Base-by-base conservation (phyloP, 2,888 invertebrate genomes). In the Ariolimax columbianus region DNA sequence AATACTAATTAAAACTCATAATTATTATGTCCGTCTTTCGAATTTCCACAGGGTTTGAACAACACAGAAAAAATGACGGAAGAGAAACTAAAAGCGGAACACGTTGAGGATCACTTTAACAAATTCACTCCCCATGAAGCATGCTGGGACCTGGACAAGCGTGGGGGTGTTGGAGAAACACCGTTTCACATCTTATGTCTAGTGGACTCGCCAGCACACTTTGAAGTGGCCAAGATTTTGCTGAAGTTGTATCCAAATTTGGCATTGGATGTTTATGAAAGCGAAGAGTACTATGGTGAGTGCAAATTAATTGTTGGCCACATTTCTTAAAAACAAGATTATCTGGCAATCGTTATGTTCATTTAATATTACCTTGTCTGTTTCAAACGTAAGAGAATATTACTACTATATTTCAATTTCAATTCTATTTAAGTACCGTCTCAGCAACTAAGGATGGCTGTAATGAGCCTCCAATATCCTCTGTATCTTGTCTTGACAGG, bases 121-220 rank as follows among this genome's bases (percentile, higher is more conserved):
- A 90, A 90, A 86, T 89, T 92, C 80, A 82, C 87, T 36, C 90
- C 89, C 17, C 95, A 95, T 87, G 92, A 97, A 89, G 98, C 98
- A 0, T 98, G 99, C 93, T 99, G 99, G 99, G 97, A 98, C 94
- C 97, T 99, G 97, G 97, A 97, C 92, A 97, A 97, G 93, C 95
- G 99, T 23, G 99, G 99, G 0, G 97, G 98, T 0, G 95, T 99
- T 0, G 99, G 99, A 0, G 99, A 99, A 95, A 98, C 97, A 3
- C 95, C 99, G 0, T 95, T 99, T 23, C 99, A 99, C 93, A 97
- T 99, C 4, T 95, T 99, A 81, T 98, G 98, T 89, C 98, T 99
- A 90, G 97, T 98, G 93, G 98, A 98, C 94, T 98, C 98, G 0
- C 96, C 97, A 94, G 94, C 93, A 89, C 97, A 97, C 94, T 97